Evolutionary conservation across 1,140 invertebrate genomes (phyloP).

Genomic region (Pararge aegeria): DNA sequence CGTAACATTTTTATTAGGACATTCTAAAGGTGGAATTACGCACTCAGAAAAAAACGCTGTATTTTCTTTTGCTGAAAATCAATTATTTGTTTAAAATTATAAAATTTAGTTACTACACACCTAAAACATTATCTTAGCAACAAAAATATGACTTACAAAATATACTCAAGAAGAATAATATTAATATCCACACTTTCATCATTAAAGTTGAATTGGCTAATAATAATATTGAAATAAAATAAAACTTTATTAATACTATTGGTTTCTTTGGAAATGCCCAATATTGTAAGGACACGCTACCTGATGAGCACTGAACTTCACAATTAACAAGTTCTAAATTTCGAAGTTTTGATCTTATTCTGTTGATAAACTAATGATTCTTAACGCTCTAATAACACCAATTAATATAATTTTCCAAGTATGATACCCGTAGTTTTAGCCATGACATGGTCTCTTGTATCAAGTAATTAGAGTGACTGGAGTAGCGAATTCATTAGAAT

Average conservation of each 20-base stretch:
- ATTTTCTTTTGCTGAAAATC: constrained; percentile 13
- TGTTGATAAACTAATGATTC: neutral
- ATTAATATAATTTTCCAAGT: neutral
- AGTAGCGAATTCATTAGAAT: neutral
- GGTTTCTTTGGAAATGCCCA: no score
- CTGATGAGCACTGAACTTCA: no score
- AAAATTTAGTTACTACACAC: no score
- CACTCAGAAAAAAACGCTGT: constrained; percentile 30
- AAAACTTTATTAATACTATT: no score
- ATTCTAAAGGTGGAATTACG: constrained; percentile 57
- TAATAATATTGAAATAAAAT: neutral
- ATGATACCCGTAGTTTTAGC: neutral
- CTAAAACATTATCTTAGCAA: no score
- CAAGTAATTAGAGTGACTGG: neutral
- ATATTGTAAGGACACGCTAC: no score
- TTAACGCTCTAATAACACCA: neutral
- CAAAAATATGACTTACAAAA: neutral
- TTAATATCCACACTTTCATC: neutral
- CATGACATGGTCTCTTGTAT: neutral
- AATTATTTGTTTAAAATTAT: constrained; percentile 3
- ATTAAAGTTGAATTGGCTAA: neutral
- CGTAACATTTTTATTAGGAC: constrained; percentile 81
- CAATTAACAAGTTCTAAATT: no score
- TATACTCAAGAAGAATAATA: neutral
- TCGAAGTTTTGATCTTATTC: no score